Base-by-base conservation (phyloP, 2,113 vertebrate genomes). In the Atrichornis clamosus region DNA sequence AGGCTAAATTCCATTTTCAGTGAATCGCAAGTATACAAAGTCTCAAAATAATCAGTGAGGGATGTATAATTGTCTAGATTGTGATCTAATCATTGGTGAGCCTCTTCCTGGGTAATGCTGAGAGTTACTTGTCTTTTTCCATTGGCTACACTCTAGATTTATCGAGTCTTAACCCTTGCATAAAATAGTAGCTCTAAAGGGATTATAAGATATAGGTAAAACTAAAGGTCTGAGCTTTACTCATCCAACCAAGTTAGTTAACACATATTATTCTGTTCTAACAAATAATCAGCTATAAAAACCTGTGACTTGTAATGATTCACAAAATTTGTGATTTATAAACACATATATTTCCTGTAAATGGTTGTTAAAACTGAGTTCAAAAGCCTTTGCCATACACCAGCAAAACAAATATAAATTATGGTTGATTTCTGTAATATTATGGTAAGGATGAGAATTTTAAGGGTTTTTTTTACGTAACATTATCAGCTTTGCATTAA, bases 101-200 rank as follows among this genome's bases (percentile, higher is more conserved):
- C 35, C 1, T 74, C 10, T 42, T 46, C 55, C 28, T 37, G 30
- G 22, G 32, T 74, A 73, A 78, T n/a, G 8, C 6, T 78, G 12
- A 59, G 3, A 69, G 6, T 5, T 41, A 26, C 15, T 58, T 30
- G 6, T 5, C 4, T 55, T 35, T 86, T 74, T 60, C 33, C 3
- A 17, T 30, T 11, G 11, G 4, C 9, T 89, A 37, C 21, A 11
- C 3, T 4, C 0, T 46, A 46, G 35, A 41, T 85, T 78, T 74
- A 55, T 12, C 0, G 1, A 35, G 35, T 59, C 11, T 47, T 58
- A 56, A 67, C 2, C 1, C 4, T 59, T 80, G 24, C 14, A 53
- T 63, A 41, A 76, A 5, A 13, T 7, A 41, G 3, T 27, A 30
- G 33, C 8, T 64, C 50, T 59, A 15, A 59, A 80, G 46, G 2